These are phyloP conservation scores for Drosophila lowei DNA, from an alignment of 1,140 invertebrate genomes.

Conservation along the genomic window DNA sequence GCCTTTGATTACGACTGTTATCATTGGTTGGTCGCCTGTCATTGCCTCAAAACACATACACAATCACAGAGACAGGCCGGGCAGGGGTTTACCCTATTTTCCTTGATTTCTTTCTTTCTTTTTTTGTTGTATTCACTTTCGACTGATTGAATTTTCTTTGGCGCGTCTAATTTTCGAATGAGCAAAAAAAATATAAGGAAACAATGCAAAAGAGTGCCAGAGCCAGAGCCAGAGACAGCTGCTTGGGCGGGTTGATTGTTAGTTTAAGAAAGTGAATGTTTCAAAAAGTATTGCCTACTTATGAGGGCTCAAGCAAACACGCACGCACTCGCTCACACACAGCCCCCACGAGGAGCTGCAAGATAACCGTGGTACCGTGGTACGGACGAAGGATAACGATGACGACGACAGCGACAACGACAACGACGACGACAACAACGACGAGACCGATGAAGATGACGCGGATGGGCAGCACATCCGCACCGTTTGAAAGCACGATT, in stretches of 20 bases:
- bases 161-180: constrained; percentile 37
- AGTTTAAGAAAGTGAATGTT: constrained; percentile 44
- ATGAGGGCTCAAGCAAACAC: constrained; percentile 26
- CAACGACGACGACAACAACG: constrained; percentile 32
- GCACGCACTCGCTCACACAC: constrained; percentile 18
- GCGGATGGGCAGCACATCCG: constrained; percentile 67
- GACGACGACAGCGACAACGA: constrained; percentile 25
- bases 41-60: constrained; percentile 31
- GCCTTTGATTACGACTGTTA: constrained; percentile 40
- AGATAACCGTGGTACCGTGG: constrained; percentile 11
- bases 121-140: constrained; percentile 30
- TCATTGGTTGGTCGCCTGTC: constrained; percentile 17
- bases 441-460: constrained; percentile 20
- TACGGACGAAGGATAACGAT: too few relatives aligned
- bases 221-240: background rate
- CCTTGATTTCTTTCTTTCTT: constrained; percentile 16
- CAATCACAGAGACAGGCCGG: background rate
- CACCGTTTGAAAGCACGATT: constrained; percentile 79
- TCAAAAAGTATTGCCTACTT: constrained; percentile 62
- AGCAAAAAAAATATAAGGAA: constrained; percentile 37
- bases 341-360: background rate
- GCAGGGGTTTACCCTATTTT: too few relatives aligned
- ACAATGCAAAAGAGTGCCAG: background rate
- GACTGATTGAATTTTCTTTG: constrained; percentile 39
- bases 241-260: constrained; percentile 23